These are phyloP conservation scores for Catalaphyllia jardinei DNA, from an alignment of 64 coral and sea anemone species.

Conservation along the genomic window DNA sequence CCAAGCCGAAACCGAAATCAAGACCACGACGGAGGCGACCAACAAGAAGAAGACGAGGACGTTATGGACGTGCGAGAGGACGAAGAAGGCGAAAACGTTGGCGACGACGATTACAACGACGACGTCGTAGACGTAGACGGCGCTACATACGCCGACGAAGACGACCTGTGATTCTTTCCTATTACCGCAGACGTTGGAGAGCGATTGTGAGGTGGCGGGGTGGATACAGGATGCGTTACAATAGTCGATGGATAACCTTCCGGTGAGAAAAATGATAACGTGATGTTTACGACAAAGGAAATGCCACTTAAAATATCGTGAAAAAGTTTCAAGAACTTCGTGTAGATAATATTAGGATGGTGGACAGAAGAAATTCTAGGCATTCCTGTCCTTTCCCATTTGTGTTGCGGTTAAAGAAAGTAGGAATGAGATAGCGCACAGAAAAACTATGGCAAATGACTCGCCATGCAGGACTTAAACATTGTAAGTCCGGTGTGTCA, in stretches of 20 bases:
- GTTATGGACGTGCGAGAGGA: not conserved
- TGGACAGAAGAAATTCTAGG: too few species aligned
- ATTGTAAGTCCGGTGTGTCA: too few species aligned
- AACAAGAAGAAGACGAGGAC: not conserved
- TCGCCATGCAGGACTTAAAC: too few species aligned
- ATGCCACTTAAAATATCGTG: too few species aligned
- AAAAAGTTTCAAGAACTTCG: too few species aligned
- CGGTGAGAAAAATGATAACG: not conserved
- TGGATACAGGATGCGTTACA: slow-evolving; percentile 1
- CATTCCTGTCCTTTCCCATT: too few species aligned
- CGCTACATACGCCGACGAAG: slow-evolving; percentile 17
- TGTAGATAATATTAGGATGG: too few species aligned
- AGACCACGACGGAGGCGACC: not conserved
- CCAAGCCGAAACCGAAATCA: not conserved
- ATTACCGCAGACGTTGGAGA: not conserved
- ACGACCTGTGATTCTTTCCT: not conserved
- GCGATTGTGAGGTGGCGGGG: slow-evolving; percentile 16
- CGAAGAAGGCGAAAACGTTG: not conserved
- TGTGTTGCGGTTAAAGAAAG: too few species aligned
- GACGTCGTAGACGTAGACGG: slow-evolving; percentile 34
- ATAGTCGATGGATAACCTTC: slow-evolving; percentile 5
- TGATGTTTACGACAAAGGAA: too few species aligned
- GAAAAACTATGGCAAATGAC: too few species aligned
- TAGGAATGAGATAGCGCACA: too few species aligned
- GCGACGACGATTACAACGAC: slow-evolving; percentile 14